These are phyloP conservation scores for Myiothlypis chrysogaster DNA, from an alignment of 2,797 vertebrate genomes.

Conservation along the genomic window DNA sequence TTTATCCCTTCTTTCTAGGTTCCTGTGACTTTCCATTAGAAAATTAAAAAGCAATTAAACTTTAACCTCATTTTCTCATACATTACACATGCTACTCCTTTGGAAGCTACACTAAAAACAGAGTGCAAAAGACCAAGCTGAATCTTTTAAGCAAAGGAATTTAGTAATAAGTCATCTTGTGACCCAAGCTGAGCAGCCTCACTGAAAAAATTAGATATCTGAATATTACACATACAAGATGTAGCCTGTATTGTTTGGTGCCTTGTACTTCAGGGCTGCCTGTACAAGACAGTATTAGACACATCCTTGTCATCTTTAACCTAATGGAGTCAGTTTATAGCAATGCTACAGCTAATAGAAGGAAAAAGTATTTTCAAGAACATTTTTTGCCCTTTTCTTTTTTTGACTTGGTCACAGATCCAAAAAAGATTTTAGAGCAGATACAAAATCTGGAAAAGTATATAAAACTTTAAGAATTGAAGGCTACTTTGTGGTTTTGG, in stretches of 20 bases:
- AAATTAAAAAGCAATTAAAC: neutral
- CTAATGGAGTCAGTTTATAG: neutral
- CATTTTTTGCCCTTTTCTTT: neutral
- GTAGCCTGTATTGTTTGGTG: neutral
- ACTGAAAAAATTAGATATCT: neutral
- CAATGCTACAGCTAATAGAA: neutral
- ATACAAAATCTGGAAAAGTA: neutral
- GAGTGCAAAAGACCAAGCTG: neutral
- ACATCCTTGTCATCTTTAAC: neutral
- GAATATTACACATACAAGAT: neutral
- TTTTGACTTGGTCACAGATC: neutral
- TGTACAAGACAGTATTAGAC: neutral
- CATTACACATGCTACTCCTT: neutral
- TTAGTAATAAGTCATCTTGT: neutral
- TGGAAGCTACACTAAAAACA: neutral
- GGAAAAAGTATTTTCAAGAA: neutral
- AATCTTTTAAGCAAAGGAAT: neutral
- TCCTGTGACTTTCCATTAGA: neutral
- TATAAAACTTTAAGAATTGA: neutral
- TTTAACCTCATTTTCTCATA: neutral
- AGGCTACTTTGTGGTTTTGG: neutral
- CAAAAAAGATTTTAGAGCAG: neutral
- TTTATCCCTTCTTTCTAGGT: neutral
- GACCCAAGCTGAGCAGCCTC: neutral
- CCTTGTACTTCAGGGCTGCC: neutral